Percentiles rank a stretch among this genome's conserved stretches.
phyloP scores from a whole-genome alignment of 2,113 vertebrate species.

The Aleadryas rufinucha region DNA sequence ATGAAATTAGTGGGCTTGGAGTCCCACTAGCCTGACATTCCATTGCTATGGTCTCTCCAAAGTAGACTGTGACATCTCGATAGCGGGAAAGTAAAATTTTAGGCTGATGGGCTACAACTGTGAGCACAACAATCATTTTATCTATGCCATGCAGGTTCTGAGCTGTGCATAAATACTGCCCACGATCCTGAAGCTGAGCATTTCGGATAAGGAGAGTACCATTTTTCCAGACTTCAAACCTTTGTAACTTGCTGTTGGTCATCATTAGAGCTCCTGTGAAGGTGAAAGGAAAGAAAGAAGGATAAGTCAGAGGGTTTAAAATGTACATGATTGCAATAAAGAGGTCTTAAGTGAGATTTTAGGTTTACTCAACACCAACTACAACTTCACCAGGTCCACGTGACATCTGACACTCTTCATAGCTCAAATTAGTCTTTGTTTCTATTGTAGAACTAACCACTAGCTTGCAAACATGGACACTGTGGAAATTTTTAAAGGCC shows the following conservation, averaged over 20 bases:
- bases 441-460: neutral
- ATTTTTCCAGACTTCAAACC: conserved; percentile 84
- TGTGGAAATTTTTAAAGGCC: neutral
- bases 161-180: conserved; percentile 84
- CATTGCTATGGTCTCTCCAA: conserved; percentile 77
- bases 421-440: neutral
- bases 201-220: conserved; percentile 83
- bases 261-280: conserved; percentile 78
- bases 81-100: conserved; percentile 74
- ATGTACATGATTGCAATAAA: neutral
- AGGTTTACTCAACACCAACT: neutral
- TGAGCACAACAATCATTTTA: conserved; percentile 67
- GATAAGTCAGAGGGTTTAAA: neutral
- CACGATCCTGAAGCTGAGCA: conserved; percentile 77
- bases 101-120: conserved; percentile 77
- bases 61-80: conserved; percentile 76
- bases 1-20: conserved; percentile 80
- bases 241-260: conserved; percentile 73
- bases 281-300: neutral
- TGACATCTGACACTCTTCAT: neutral
- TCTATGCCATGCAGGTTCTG: conserved; percentile 82
- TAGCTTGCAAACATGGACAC: neutral
- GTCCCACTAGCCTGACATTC: conserved; percentile 81
- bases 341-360: neutral
- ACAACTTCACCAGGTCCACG: neutral